Evolutionary conservation across 2,113 vertebrate species (phyloP), one percentile per base, ranked within the genome.

Genomic region (Podarcis raffonei): DNA sequence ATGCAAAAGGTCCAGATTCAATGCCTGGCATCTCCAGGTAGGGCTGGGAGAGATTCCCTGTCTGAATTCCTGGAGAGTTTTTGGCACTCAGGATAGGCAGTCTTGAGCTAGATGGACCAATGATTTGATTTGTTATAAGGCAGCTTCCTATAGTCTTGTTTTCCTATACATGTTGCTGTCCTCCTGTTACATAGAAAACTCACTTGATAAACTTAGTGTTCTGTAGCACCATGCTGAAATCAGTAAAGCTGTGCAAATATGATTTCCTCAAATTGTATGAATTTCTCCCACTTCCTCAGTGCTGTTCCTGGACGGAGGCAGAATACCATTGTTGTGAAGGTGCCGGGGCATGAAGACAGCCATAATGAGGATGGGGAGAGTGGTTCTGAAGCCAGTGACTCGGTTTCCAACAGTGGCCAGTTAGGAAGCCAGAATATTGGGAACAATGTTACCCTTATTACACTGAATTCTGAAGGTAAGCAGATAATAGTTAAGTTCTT

Each of bases 261-360:
- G 6, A 77, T 42, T 88, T 87, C 71, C 72, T 83, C 84, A 4
- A 22, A 85, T 0, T 1, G 7, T 0, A 0, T 88, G 69, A 66
- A 1, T 84, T 42, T 90, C 30, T n/a, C 7, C 62, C 62, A 23
- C 62, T 32, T 5, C 25, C 32, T 0, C 93, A 99, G 99, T 32
- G 97, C 98, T 2, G 97, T 98, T 87, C 96, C 98, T 0, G 98
- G 97, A 20, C 97, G 98, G 59, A 97, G 98, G 27, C 99, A 99
- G 95, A 99, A 99, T 96, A 99, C 99, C 83, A 99, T 99, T 48
- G 97, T 99, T 91, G 98, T 99, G 87, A 99, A 99, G 94, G 98
- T 99, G 42, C 99, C 99, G 0, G 98, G 96, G 0, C 98, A 98
- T 0, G 99, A 99, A 0, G 98, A 99, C 91, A 98, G 98, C 89